Evolutionary conservation across 2,797 vertebrate genomes (phyloP).

Genomic region (Pantherophis vulpinus): DNA sequence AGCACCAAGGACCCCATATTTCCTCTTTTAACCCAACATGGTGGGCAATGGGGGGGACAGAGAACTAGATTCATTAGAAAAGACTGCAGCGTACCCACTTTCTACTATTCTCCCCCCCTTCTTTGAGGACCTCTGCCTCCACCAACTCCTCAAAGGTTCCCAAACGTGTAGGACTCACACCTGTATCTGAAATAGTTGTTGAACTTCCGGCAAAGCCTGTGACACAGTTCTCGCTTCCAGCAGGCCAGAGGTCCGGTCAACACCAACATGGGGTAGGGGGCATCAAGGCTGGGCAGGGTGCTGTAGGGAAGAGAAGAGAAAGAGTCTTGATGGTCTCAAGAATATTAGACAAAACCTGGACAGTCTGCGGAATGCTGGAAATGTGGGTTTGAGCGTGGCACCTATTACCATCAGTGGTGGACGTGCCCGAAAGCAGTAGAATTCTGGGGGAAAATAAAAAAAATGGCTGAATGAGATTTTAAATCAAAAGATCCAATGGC

Average conservation of each 20-base stretch:
- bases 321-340: neutral
- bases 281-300: constrained; percentile 77
- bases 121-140: neutral
- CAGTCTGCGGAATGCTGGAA: no score
- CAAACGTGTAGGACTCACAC: constrained; percentile 65
- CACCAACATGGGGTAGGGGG: constrained; percentile 89
- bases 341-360: no score
- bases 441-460: no score
- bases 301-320: constrained; percentile 59
- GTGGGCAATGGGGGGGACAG: neutral
- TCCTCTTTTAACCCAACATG: neutral
- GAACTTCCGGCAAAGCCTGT: constrained; percentile 86
- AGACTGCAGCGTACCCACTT: neutral
- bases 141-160: neutral
- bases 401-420: no score
- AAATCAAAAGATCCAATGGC: no score
- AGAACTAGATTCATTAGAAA: neutral
- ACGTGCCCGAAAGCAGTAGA: no score
- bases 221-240: constrained; percentile 85
- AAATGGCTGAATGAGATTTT: no score
- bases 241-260: constrained; percentile 84
- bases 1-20: neutral
- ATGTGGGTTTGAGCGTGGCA: no score
- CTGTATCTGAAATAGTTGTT: constrained; percentile 83
- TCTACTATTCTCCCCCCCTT: neutral